Base-by-base conservation (phyloP, 2,113 vertebrate genomes). In the Arizona elegans region DNA sequence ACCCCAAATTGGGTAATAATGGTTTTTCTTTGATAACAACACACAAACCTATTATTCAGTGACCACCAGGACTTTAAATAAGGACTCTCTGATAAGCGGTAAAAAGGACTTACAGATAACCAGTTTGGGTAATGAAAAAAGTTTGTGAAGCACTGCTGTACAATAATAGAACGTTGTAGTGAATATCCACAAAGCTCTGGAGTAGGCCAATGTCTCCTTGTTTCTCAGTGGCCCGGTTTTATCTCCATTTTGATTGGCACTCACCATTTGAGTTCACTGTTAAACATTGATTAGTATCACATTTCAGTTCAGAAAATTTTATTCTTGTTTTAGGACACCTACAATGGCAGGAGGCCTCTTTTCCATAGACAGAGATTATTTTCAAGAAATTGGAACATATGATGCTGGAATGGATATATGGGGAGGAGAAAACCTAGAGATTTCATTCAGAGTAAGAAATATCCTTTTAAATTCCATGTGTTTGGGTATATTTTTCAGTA, bases 361-460 rank as follows among this genome's bases (percentile, higher is more conserved):
- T 97, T 99, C 99, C 95, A 99, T 99, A 98, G 99, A 99, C 97
- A 98, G 99, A 97, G 99, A 99, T 97, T 99, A 99, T 97, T 99
- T 99, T 96, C 99, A 99, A 96, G 98, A 99, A 97, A 99, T 99
- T 93, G 99, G 99, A 96, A 99, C 99, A 1, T 99, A 99, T 75
- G 99, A 99, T 97, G 98, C 99, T 96, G 99, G 99, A 97, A 99
- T 99, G 99, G 99, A 99, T 98, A 99, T 99, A 97, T 99, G 99
- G 99, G 99, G 99, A 94, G 99, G 99, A 97, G 99, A 99, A 97
- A 99, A 99, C 97, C 97, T 99, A 96, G 99, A 99, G 97, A 99
- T 99, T 97, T 99, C 99, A 93, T 99, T 99, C 96, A 98, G 99
- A 98, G 99, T 99, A 97, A 93, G 98, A 97, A 91, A 92, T 43